Evolutionary conservation across 2,113 vertebrate species (phyloP).

Genomic region (Thamnaconus septentrionalis): DNA sequence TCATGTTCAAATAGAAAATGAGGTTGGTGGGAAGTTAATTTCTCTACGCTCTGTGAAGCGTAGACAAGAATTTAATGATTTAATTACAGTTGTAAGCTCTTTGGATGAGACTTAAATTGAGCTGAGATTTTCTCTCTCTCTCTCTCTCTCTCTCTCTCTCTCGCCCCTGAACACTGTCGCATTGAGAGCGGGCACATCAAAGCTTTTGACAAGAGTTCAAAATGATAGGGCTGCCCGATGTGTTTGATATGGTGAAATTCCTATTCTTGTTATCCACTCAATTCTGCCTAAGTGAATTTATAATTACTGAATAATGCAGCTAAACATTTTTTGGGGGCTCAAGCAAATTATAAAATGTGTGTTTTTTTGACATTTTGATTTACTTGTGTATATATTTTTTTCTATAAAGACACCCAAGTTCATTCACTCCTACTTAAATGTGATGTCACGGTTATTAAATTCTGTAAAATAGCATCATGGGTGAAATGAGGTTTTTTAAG

Average conservation of each 20-base stretch:
- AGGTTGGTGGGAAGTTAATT: conserved; percentile 99
- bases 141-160: conserved; percentile 29
- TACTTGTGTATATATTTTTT: neutral
- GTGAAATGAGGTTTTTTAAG: neutral
- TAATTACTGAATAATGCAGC: conserved; percentile 75
- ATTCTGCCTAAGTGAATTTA: conserved; percentile 82
- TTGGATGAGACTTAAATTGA: conserved; percentile 99
- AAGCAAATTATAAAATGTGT: conserved; percentile 39
- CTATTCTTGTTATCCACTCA: conserved; percentile 73
- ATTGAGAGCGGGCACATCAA: conserved; percentile 91
- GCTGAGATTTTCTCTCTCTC: conserved; percentile 94
- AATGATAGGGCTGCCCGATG: conserved; percentile 84
- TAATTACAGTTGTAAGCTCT: conserved; percentile 99
- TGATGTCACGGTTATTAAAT: conserved; percentile 41
- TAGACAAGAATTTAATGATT: conserved; percentile 99
- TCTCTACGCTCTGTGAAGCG: conserved; percentile 98
- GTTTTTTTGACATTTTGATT: no score
- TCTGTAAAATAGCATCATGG: conserved; percentile 10
- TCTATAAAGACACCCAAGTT: conserved; percentile 44
- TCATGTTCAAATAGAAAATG: conserved; percentile 99
- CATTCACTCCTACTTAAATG: conserved; percentile 43
- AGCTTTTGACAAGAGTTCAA: conserved; percentile 91
- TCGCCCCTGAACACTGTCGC: conserved; percentile 78
- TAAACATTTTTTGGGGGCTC: conserved; percentile 61
- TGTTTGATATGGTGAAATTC: conserved; percentile 79